These are phyloP conservation scores for Halyomorpha halys DNA, from an alignment of 1,140 invertebrate species.

Conservation along the genomic window DNA sequence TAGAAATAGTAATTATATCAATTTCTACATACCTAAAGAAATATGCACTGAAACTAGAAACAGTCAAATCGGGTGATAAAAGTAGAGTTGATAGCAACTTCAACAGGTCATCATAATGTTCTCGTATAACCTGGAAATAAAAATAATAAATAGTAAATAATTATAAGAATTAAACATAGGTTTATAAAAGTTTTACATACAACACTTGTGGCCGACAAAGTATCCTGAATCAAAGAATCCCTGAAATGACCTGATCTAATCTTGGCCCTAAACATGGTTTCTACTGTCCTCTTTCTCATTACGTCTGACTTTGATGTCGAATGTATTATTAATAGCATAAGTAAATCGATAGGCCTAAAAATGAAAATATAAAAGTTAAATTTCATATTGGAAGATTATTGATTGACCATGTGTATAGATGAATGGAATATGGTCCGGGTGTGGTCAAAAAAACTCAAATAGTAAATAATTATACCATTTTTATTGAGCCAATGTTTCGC, in stretches of 20 bases:
- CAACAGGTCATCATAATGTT: conserved; percentile 30
- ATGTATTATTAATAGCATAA: conserved; percentile 31
- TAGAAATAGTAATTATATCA: background rate
- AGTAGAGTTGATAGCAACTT: conserved; percentile 29
- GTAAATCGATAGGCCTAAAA: conserved; percentile 32
- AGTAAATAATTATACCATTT: too few species aligned
- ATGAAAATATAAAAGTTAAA: background rate
- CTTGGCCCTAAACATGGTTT: conserved; percentile 27
- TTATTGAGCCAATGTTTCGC: too few species aligned
- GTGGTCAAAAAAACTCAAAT: too few species aligned
- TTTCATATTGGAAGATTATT: too few species aligned
- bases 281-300: conserved; percentile 26
- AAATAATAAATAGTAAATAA: too few species aligned
- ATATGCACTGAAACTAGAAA: conserved; percentile 28
- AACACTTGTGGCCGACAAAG: conserved; percentile 22
- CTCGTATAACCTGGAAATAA: conserved; percentile 29
- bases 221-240: conserved; percentile 28
- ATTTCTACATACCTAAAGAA: conserved; percentile 29
- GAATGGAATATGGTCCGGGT: too few species aligned
- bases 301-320: conserved; percentile 24
- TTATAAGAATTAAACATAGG: background rate
- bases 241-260: conserved; percentile 27
- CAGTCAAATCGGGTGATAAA: conserved; percentile 28
- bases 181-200: too few species aligned
- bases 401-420: too few species aligned